A percentile compares a stretch with the other conserved stretches of the same genome.
phyloP scores from a whole-genome alignment of 2,113 vertebrate species.

The Platysternon megacephalum region DNA sequence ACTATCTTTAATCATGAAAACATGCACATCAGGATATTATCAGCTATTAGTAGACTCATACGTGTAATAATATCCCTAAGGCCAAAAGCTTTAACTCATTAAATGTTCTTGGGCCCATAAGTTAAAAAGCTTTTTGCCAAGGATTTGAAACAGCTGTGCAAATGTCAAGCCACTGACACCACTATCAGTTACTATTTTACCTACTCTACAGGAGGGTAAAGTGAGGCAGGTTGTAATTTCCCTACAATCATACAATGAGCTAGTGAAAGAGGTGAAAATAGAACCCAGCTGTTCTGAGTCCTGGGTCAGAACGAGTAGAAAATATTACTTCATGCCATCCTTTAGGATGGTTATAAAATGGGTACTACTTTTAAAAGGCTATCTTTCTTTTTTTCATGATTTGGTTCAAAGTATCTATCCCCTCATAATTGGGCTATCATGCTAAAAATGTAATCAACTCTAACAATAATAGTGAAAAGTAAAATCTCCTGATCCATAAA shows the following conservation, averaged over 20 bases:
- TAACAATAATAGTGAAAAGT: not conserved
- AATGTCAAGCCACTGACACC: not conserved
- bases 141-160: not conserved
- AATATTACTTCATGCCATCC: not conserved
- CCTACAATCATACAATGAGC: not conserved
- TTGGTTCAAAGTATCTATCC: not conserved
- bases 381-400: not conserved
- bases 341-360: not conserved
- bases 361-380: not conserved
- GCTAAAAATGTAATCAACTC: not conserved
- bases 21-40: not conserved
- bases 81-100: not conserved
- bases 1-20: constrained; percentile 5
- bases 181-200: not conserved
- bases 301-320: not conserved
- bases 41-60: not conserved
- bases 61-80: constrained; percentile 13
- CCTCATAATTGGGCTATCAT: not conserved
- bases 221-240: not conserved
- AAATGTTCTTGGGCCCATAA: constrained; percentile 11
- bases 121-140: constrained; percentile 14
- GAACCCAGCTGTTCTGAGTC: not conserved
- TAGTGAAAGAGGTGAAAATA: not conserved
- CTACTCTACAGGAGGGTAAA: not conserved
- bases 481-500: not conserved